Evolutionary conservation across 2,797 vertebrate species (phyloP), one percentile per base, ranked within the genome.

Genomic region (Coccyzus lansbergi): DNA sequence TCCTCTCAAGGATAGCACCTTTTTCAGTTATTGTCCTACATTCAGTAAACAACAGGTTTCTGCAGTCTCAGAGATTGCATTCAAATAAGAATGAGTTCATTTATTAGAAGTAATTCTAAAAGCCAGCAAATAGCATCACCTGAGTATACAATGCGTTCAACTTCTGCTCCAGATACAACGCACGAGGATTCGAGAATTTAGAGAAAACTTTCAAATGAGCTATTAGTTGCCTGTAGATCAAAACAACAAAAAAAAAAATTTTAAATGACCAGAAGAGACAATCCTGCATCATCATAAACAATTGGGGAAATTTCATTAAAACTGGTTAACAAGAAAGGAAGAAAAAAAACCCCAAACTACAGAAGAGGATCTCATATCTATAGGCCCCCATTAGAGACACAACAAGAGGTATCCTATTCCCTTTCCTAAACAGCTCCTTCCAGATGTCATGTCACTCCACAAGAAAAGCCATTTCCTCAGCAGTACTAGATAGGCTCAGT

Each of bases 101-200:
- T 91, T 83, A 68, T 58, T 48, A 88, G n/a, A 6, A 69, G n/a
- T 33, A 77, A 63, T 88, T 75, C 19, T 69, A 78, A 64, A 83
- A 64, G 58, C 9, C 63, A 80, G 42, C 25, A 84, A 70, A 63
- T 14, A 88, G 58, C 22, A 53, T 96, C 96, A 99, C 99, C 98
- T 99, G 98, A 82, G 98, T 98, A 87, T 99, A 99, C 4, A 99
- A 98, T 9, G 99, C 98, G 6, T 97, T 96, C 40, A 99, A 96
- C 86, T 98, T 98, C 83, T 97, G 97, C 97, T 99, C 99, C 97
- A 99, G 95, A 96, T 99, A 99, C 26, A 99, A 97, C 1, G 99
- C 96, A 52, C 98, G 98, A 63, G 99, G 99, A 98, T 99, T 99
- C 21, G 98, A 98, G 98, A 99, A 99, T 76, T 99, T 99, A 76